These are phyloP conservation scores for Talpa occidentalis DNA, from an alignment of 2,113 vertebrate genomes.

Conservation along the genomic window DNA sequence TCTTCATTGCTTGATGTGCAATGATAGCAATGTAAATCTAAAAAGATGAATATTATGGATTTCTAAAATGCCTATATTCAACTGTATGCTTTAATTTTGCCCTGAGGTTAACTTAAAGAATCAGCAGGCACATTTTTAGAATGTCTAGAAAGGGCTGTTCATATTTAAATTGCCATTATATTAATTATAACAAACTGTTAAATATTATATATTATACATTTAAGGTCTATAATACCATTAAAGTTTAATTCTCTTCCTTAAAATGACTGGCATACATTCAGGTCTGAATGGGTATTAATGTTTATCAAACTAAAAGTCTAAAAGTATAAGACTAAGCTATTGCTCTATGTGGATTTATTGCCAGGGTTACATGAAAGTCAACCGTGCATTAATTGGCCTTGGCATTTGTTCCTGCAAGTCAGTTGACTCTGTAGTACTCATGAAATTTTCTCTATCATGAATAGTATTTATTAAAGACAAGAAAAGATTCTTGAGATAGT, in stretches of 20 bases:
- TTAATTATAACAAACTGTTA: constrained; percentile 29
- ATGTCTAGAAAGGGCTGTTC: not conserved
- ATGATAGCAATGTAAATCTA: not conserved
- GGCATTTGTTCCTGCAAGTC: not conserved
- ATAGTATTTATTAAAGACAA: not conserved
- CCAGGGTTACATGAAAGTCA: constrained; percentile 32
- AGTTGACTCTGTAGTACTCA: not conserved
- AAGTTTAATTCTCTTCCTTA: not conserved
- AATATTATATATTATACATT: constrained; percentile 33
- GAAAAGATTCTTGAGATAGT: not conserved
- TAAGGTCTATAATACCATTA: not conserved
- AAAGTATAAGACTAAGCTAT: constrained; percentile 30
- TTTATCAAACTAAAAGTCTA: constrained; percentile 51
- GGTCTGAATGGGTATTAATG: not conserved
- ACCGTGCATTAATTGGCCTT: not conserved
- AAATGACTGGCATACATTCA: constrained; percentile 36
- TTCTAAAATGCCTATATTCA: constrained; percentile 10
- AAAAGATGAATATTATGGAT: not conserved
- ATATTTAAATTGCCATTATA: not conserved
- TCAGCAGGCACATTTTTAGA: constrained; percentile 7
- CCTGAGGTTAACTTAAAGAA: not conserved
- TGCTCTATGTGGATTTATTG: constrained; percentile 30
- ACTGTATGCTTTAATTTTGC: not conserved
- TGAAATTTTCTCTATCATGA: constrained; percentile 41
- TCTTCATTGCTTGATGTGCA: not conserved